Percentiles rank a stretch among this genome's conserved stretches.
These are phyloP conservation scores for Drosophila subsilvestris DNA, from an alignment of 2,888 invertebrate genomes.

Conservation along the genomic window DNA sequence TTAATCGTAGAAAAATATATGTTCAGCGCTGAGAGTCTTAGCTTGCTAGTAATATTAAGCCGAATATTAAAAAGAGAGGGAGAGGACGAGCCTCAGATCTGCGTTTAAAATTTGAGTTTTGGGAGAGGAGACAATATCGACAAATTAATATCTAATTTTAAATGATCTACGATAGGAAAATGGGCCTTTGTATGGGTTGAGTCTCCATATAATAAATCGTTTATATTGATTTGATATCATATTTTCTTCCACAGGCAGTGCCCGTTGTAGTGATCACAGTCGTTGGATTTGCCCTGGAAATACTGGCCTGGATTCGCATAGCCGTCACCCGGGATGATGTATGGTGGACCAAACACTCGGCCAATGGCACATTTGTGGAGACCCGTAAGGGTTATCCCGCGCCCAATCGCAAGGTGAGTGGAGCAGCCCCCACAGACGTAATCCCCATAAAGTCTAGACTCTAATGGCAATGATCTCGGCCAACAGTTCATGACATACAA, in stretches of 20 bases:
- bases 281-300: conserved; percentile 44
- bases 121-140: no score
- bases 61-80: no score
- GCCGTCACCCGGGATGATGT: conserved; percentile 73
- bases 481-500: conserved; percentile 3
- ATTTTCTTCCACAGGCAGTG: conserved; percentile 36
- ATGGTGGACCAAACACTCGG: conserved; percentile 52
- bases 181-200: no score
- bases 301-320: conserved; percentile 34
- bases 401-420: conserved; percentile 59
- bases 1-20: no score
- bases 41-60: no score
- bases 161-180: conserved; percentile 21
- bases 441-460: background rate
- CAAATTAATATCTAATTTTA: background rate
- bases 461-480: no score
- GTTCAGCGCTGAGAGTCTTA: no score
- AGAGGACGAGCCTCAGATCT: no score
- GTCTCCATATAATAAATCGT: no score
- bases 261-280: conserved; percentile 55
- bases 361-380: conserved; percentile 57
- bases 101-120: no score
- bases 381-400: conserved; percentile 59
- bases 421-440: background rate
- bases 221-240: no score